These are phyloP conservation scores for Sycobia sp. DNA, from an alignment of 1,140 invertebrate species.

Conservation along the genomic window DNA sequence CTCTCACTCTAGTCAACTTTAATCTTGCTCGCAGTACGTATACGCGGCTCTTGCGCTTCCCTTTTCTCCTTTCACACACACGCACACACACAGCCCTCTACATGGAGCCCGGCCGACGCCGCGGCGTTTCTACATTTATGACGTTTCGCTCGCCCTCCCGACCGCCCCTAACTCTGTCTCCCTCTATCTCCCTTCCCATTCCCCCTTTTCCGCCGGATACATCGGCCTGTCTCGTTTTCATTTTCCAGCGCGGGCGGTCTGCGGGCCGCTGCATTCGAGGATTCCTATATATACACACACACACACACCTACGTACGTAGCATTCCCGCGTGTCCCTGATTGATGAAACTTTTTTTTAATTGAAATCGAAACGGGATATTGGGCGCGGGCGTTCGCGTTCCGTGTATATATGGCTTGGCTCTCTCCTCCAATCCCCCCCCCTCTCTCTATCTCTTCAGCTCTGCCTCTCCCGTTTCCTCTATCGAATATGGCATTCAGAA, in stretches of 20 bases:
- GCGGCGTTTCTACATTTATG: slow-evolving; percentile 33
- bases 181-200: too few species aligned
- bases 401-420: too few species aligned
- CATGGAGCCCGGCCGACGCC: neutral
- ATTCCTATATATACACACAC: too few species aligned
- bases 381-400: neutral
- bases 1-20: slow-evolving; percentile 22
- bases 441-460: too few species aligned
- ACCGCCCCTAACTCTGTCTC: too few species aligned
- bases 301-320: too few species aligned
- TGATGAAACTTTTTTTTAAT: slow-evolving; percentile 30
- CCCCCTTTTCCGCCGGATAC: too few species aligned
- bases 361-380: slow-evolving; percentile 24
- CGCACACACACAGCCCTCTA: neutral
- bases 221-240: neutral
- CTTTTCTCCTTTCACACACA: neutral
- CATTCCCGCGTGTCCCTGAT: slow-evolving; percentile 5
- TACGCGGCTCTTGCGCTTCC: neutral
- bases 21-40: too few species aligned
- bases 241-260: too few species aligned
- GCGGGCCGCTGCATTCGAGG: neutral
- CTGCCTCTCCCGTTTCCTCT: too few species aligned
- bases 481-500: too few species aligned
- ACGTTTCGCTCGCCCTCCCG: slow-evolving; percentile 1
- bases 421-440: neutral